Evolutionary conservation across 1,140 invertebrate species (phyloP), one percentile per base, ranked within the genome.

Genomic region (Eupristina koningsbergeri): DNA sequence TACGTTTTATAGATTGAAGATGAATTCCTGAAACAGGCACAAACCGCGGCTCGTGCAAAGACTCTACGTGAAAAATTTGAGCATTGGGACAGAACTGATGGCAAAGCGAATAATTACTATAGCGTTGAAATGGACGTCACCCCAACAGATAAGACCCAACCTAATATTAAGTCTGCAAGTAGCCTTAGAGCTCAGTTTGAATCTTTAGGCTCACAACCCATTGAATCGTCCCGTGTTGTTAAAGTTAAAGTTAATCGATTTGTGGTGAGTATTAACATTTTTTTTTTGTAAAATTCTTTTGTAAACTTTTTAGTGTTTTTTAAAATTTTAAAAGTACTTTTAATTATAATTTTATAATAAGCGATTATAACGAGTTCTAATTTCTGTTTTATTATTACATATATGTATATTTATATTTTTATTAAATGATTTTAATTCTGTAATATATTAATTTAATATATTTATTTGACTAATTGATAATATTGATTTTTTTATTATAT

Each of bases 21-120:
- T 86, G 94, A 94, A 83, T 94, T 94, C 85, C 90, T 95, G 83
- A 94, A 94, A 86, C 92, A 96, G 93, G 95, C 96, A n/a, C 94
- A 96, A 89, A 95, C 95, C 84, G 94, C 96, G 22, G 96, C 96
- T 31, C 94, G 96, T 85, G 98, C 98, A 36, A 98, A 96, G 89
- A 96, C 96, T 86, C 93, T 99, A 86, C 94, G 96, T 85, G 96
- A 95, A 61, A 97, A 97, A 90, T 99, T 99, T 93, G 98, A 99
- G 91, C 95, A 96, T 87, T 98, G 98, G 97, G 95, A 97, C 87
- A 94, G 94, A 64, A 94, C 94, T 29, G 96, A 96, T 87, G 94
- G 94, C 6, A 81, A 87, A 69, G 84, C 85, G 7, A 89, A 80
- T 77, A 89, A 64, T 79, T 87, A 89, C 39, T 87, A 89, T 67